Evolutionary conservation across 2,888 invertebrate genomes (phyloP).

Genomic region (Dione juno): DNA sequence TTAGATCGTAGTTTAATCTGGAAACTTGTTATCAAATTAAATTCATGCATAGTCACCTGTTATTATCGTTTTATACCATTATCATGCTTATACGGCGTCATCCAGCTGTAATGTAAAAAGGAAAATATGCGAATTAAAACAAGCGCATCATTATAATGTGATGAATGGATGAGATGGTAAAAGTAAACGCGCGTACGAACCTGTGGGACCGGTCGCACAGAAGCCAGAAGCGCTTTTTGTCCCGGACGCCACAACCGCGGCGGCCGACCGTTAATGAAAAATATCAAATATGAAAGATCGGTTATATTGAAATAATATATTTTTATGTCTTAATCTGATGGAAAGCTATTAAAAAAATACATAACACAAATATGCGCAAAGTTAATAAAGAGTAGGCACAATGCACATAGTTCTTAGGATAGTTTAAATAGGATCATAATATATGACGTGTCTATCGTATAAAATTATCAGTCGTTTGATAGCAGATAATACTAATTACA

Average conservation of each 20-base stretch:
- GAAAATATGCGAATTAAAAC: constrained; percentile 8
- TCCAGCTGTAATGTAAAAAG: background rate
- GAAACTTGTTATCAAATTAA: constrained; percentile 1
- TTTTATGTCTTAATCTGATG: constrained; percentile 32
- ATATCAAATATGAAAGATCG: constrained; percentile 51
- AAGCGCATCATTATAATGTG: constrained; percentile 37
- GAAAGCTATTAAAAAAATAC: background rate
- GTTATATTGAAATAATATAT: constrained; percentile 43
- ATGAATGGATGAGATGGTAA: constrained; percentile 57
- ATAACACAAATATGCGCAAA: background rate
- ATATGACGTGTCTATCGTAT: constrained; percentile 21
- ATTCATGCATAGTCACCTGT: constrained; percentile 12
- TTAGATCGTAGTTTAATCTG: background rate
- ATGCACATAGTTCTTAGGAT: constrained; percentile 12
- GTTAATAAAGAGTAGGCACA: background rate
- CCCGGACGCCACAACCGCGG: constrained; percentile 49
- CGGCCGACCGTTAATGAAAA: constrained; percentile 52
- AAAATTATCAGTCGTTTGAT: constrained; percentile 21
- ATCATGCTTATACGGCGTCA: constrained; percentile 2
- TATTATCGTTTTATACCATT: constrained; percentile 31
- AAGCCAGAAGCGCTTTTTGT: constrained; percentile 62
- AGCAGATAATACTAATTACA: constrained; percentile 6
- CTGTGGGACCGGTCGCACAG: constrained; percentile 68
- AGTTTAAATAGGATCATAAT: constrained; percentile 8
- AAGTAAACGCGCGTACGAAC: constrained; percentile 56